A percentile compares a stretch with the other conserved stretches of the same genome.
Conservation (phyloP, 2,888 invertebrate species). For the Euspilapteryx auroguttella region DNA sequence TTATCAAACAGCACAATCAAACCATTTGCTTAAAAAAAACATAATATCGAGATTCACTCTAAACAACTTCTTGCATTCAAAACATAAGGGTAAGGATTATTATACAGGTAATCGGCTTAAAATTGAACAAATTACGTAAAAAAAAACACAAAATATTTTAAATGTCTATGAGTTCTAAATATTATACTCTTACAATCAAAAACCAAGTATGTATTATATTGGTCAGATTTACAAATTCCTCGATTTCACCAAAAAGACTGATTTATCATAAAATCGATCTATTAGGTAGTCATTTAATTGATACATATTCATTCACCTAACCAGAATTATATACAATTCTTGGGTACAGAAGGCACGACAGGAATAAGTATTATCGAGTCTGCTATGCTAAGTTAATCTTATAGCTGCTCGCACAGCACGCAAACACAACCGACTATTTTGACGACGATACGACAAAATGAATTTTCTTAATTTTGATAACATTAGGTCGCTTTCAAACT, state of each 20-base stretch:
- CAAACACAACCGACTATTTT: neutral
- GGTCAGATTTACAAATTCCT: too few species aligned
- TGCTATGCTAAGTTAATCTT: neutral
- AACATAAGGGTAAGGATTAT: too few species aligned
- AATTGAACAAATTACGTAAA: too few species aligned
- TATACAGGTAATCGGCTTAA: too few species aligned
- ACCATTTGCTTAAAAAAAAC: neutral
- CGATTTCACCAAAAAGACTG: too few species aligned
- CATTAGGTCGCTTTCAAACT: neutral
- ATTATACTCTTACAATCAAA: too few species aligned
- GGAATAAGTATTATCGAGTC: conserved; percentile 1
- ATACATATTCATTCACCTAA: too few species aligned
- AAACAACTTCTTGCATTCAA: too few species aligned
- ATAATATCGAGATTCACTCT: neutral
- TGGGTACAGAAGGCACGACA: conserved; percentile 23
- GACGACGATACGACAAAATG: neutral
- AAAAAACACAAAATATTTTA: conserved; percentile 4
- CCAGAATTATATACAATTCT: too few species aligned
- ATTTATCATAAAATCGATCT: too few species aligned
- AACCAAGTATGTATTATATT: too few species aligned
- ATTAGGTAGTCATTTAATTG: too few species aligned
- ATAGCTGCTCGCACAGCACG: neutral
- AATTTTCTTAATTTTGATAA: neutral
- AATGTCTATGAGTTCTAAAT: conserved; percentile 8
- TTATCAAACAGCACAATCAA: conserved; percentile 3